Percentiles rank a stretch among this genome's conserved stretches.
Conservation (phyloP, 2,888 invertebrate species). For the Norana najaformis region DNA sequence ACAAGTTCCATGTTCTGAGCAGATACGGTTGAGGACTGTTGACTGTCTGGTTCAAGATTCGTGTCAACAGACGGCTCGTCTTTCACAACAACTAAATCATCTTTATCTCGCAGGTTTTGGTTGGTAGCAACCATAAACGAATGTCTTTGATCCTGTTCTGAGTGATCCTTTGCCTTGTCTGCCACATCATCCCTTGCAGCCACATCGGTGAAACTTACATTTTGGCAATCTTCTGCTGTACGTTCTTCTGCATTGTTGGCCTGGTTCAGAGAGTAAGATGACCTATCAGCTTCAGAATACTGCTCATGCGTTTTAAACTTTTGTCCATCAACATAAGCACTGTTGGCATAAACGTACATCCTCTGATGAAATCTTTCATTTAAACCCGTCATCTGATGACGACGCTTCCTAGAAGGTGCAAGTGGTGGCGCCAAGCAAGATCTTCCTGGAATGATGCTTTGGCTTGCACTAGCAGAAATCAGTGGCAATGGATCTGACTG, state of each 20-base stretch:
- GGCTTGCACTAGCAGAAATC: not conserved
- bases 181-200: not conserved
- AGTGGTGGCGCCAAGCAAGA: not conserved
- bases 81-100: not conserved
- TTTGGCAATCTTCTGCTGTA: constrained; percentile 2
- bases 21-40: not conserved
- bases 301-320: not conserved
- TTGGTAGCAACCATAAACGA: not conserved
- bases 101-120: not conserved
- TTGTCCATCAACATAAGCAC: not conserved
- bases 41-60: not conserved
- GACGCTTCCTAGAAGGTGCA: not conserved
- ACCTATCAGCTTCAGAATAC: not conserved
- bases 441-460: not conserved
- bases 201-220: not conserved
- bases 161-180: not conserved
- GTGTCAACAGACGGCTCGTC: not conserved
- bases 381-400: not conserved
- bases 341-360: not conserved
- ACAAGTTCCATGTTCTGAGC: not conserved
- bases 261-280: not conserved
- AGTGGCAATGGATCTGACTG: not conserved
- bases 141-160: not conserved
- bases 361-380: not conserved
- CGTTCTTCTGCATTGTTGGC: not conserved